Base-by-base conservation (phyloP, 92 coral and sea anemone genomes). In the Bergia sp. region DNA sequence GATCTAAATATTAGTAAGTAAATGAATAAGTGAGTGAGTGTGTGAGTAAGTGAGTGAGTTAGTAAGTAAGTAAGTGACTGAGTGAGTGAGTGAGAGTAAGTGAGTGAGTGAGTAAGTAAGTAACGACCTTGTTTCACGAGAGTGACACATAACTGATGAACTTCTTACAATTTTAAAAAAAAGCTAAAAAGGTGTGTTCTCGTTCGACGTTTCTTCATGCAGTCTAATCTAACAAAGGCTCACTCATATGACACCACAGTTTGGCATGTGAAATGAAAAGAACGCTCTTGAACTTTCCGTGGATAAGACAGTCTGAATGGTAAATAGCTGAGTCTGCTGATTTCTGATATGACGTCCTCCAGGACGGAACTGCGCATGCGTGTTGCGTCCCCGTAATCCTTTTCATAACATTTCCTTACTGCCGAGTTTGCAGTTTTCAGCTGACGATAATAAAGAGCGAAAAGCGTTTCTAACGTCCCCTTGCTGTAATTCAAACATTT, bases 361-460 rank as follows among this genome's bases (percentile, higher is more conserved):
- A 82, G 37, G 12, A 65, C 57, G 21, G 86, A 18, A 37, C 50
- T 50, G 66, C 86, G 86, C 86, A 81, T 58, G 74, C 86, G 86
- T 23, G 57, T 42, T 29, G 76, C 61, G 44, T 44, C 61, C 15
- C 18, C 39, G 36, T 66, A 10, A 23, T 13, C 55, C 58, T 64
- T 64, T n/a, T 82, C 86, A 66, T 82, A 82, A 66, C 77, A 82
- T 29, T 29, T 82, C 12, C 86, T 82, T 7, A 82, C 86, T 66
- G 75, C 43, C 42, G 86, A 42, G 23, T 45, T 64, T 64, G 7
- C 41, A 29, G 50, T 41, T 71, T 43, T 82, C 3, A 82, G 55
- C 77, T 82, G 86, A 16, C 55, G 55, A 65, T 82, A 47, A 82
- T 65, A 82, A 12, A 82, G 41, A 1, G 43, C 77, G 6, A 82